phyloP scores from a whole-genome alignment of 2,113 vertebrate genomes.

The Suricata suricatta region DNA sequence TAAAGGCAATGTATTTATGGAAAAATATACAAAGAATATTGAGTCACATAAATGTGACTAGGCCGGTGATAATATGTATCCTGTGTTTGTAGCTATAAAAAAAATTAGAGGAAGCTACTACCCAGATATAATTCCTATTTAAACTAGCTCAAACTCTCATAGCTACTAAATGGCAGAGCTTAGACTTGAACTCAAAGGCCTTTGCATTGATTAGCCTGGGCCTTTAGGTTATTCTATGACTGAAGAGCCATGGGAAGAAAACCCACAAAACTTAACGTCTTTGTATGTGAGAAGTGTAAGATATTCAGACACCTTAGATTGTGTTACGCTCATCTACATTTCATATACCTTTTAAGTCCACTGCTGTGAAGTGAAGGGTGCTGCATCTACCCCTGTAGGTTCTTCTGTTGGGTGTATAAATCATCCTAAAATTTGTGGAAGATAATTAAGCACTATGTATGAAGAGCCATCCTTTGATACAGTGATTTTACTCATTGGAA shows the following conservation, averaged over 20 bases:
- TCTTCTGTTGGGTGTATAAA: conserved; percentile 45
- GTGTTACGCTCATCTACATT: neutral
- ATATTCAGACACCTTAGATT: neutral
- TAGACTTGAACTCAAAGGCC: neutral
- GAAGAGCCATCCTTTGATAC: conserved; percentile 63
- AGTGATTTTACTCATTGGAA: conserved; percentile 69
- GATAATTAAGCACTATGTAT: conserved; percentile 66
- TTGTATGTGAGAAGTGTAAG: neutral
- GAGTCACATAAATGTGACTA: neutral
- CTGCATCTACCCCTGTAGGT: neutral
- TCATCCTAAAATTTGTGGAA: conserved; percentile 35
- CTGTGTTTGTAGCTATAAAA: neutral
- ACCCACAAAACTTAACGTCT: neutral
- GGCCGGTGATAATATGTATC: neutral
- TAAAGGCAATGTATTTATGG: neutral
- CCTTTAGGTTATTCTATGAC: neutral
- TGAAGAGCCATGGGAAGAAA: neutral
- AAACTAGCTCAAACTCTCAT: neutral
- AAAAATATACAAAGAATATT: neutral
- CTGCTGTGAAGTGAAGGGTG: neutral
- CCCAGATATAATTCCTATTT: neutral
- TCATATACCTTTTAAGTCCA: neutral
- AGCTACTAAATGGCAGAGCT: neutral
- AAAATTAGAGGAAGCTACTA: neutral
- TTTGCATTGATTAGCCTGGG: neutral